Conservation (phyloP, 2,888 invertebrate genomes). For the Drosophila incognita region DNA sequence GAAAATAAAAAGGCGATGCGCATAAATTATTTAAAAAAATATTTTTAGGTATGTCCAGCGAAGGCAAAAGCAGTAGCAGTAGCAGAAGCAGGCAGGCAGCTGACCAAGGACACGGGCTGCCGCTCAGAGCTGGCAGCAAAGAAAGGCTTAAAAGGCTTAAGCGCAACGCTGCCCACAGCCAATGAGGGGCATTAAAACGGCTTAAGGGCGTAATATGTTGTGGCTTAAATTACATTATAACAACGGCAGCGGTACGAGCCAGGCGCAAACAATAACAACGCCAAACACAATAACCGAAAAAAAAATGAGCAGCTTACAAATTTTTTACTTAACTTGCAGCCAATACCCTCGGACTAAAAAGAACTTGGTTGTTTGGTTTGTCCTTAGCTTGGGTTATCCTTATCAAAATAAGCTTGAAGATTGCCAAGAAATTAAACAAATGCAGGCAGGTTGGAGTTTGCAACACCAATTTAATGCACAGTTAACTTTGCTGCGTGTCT, state of each 20-base stretch:
- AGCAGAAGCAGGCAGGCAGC: not conserved
- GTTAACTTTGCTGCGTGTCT: not conserved
- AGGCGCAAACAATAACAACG: slow-evolving; percentile 50
- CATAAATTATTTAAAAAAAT: slow-evolving; percentile 57
- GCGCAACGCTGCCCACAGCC: slow-evolving; percentile 54
- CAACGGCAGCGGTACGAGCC: slow-evolving; percentile 23
- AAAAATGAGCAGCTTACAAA: slow-evolving; percentile 34
- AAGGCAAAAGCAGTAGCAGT: not conserved
- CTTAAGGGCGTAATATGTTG: slow-evolving; percentile 76
- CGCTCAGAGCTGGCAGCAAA: slow-evolving; percentile 26
- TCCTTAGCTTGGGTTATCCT: not conserved
- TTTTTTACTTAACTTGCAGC: slow-evolving; percentile 36
- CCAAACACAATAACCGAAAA: slow-evolving; percentile 55
- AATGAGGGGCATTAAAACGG: slow-evolving; percentile 73
- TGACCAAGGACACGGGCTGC: slow-evolving; percentile 38
- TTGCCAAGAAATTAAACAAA: not conserved
- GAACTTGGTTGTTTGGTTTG: not conserved
- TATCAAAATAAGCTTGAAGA: not conserved
- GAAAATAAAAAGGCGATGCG: slow-evolving; percentile 20
- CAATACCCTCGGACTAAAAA: slow-evolving; percentile 31
- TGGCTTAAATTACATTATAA: slow-evolving; percentile 74
- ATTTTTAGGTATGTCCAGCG: slow-evolving; percentile 13
- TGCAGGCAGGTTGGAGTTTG: not conserved
- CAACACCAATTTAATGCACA: not conserved
- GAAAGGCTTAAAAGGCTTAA: slow-evolving; percentile 65